A percentile compares a stretch with the other conserved stretches of the same genome.
Conservation (phyloP, 2,113 vertebrate genomes). For the Ginglymostoma cirratum region DNA sequence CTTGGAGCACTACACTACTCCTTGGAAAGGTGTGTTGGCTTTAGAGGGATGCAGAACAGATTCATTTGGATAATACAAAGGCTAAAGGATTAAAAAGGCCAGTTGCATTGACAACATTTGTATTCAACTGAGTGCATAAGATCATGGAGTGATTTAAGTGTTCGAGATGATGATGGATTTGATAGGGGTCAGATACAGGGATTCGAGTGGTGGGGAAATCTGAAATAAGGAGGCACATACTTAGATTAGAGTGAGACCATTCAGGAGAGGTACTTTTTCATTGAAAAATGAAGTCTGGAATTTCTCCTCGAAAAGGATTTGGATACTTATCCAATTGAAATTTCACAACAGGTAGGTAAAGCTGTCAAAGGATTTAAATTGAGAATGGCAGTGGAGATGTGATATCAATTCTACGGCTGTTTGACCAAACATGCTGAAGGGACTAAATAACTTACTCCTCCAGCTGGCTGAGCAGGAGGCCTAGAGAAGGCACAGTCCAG, state of each 20-base stretch:
- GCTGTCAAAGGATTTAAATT: no score
- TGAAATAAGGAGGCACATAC: neutral
- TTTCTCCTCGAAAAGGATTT: neutral
- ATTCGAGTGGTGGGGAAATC: neutral
- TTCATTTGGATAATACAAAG: no score
- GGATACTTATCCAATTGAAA: neutral
- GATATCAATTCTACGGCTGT: neutral
- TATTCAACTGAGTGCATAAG: neutral
- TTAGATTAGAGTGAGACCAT: neutral
- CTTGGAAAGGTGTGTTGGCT: neutral
- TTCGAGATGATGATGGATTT: neutral
- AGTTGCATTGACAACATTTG: neutral
- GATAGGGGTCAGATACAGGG: neutral
- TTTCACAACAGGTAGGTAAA: neutral
- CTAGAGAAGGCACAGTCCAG: neutral
- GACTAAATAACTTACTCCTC: neutral
- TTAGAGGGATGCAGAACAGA: neutral
- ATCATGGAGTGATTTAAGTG: neutral
- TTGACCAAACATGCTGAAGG: neutral
- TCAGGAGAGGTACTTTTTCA: neutral
- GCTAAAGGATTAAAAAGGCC: no score
- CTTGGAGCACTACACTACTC: neutral
- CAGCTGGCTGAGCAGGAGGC: neutral
- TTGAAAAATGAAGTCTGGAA: neutral
- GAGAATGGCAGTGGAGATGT: neutral